Base-by-base conservation (phyloP, 1,140 invertebrate genomes). In the Gryllus bimaculatus region DNA sequence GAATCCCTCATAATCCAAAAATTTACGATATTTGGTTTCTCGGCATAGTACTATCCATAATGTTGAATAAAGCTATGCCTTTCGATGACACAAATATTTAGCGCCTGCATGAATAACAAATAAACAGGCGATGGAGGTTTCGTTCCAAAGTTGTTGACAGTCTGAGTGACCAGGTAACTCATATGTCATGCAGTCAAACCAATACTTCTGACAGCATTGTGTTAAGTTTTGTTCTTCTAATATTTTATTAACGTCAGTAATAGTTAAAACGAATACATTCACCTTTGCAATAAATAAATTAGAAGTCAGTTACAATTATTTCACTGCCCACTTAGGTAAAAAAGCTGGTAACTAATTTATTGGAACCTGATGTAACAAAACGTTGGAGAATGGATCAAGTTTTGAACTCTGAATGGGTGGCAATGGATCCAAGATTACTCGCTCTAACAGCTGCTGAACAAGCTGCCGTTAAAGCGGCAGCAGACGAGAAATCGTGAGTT, bases 41-140 rank as follows among this genome's bases (percentile, higher is more conserved):
- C 0, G 92, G 91, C 0, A 89, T 93, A 54, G 82, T 93, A 39
- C 74, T 75, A 6, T 93, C 90, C 83, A 91, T 90, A n/a, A 91
- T 93, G 87, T 85, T 94, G 0, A 94, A 93, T 82, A 92, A 92
- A 84, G 88, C 89, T 2, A 92, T 96, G 89, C 94, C 94, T 0
- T 96, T 95, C 83, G 92, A 95, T 83, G 93, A 94, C 81, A 88
- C 87, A 0, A 92, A 94, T 78, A 86, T 93, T 0, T 91, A 90
- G 81, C 89, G 88, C 81, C 87, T 95, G 80, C 90, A 94, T 81
- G 89, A 92, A 78, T 88, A 90, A 81, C 93, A 95, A 86, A 85
- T 90, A 47, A 86, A 88, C 81, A 87, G 89, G 47, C 86, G 88
- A 66, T 91, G 93, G 88, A 89, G 88, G 81, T 94, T 93, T 83